These are phyloP conservation scores for Ectobius pallidus DNA, from an alignment of 2,888 invertebrate species.

Conservation along the genomic window DNA sequence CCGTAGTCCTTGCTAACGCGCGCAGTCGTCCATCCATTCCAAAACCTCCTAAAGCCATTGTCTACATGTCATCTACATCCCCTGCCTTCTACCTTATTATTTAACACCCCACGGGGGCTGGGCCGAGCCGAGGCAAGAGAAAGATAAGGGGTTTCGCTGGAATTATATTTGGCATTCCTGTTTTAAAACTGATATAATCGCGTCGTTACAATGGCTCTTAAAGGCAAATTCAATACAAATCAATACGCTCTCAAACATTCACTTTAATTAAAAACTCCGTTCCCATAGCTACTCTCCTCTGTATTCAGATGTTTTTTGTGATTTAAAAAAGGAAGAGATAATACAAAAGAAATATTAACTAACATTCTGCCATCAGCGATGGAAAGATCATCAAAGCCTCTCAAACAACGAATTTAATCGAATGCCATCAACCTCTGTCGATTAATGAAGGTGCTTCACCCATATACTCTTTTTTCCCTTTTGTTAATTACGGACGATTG, in stretches of 20 bases:
- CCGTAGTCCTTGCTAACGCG: neutral
- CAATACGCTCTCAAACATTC: neutral
- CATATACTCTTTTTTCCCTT: no score
- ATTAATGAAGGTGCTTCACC: no score
- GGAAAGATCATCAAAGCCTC: no score
- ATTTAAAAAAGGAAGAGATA: no score
- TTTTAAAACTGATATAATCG: neutral
- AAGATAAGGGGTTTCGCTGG: neutral
- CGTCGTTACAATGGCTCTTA: neutral
- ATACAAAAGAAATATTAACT: no score
- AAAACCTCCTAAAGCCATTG: slow-evolving; percentile 23
- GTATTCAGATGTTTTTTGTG: no score
- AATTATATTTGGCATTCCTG: neutral
- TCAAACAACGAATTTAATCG: no score
- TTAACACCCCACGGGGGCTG: neutral
- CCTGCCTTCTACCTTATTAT: slow-evolving; percentile 25
- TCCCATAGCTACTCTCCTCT: no score
- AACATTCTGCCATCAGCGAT: no score
- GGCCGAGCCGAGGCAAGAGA: neutral
- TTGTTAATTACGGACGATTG: no score
- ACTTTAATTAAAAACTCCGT: no score
- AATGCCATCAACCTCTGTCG: no score
- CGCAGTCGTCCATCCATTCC: slow-evolving; percentile 25
- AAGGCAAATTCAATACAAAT: neutral
- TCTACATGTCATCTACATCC: slow-evolving; percentile 27